These are phyloP conservation scores for Melinaea menophilus DNA, from an alignment of 2,888 invertebrate genomes.

Conservation along the genomic window DNA sequence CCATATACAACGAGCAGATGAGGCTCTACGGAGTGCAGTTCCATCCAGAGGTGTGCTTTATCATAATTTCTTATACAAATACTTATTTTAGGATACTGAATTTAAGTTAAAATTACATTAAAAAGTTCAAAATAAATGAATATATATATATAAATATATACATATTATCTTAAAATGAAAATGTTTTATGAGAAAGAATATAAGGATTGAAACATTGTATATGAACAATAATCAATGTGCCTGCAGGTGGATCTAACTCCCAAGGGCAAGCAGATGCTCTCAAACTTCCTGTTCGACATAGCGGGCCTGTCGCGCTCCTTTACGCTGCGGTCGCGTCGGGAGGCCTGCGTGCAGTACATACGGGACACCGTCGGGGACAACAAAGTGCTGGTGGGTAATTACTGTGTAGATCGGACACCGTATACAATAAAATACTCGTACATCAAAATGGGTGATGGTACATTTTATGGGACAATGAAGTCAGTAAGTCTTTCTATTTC, in stretches of 20 bases:
- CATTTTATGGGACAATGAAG: neutral
- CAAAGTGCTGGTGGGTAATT: constrained; percentile 90
- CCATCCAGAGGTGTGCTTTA: constrained; percentile 90
- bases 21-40: constrained; percentile 98
- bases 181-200: no score
- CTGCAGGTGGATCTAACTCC: constrained; percentile 92
- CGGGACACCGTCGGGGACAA: constrained; percentile 91
- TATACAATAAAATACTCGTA: neutral
- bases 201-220: no score
- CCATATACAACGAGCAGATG: constrained; percentile 93
- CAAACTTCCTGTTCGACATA: constrained; percentile 96
- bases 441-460: neutral
- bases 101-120: no score
- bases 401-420: neutral
- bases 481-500: constrained; percentile 9
- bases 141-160: no score
- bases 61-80: no score
- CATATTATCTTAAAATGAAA: no score
- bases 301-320: constrained; percentile 91
- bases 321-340: constrained; percentile 92
- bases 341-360: constrained; percentile 95
- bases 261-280: constrained; percentile 93
- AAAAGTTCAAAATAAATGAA: no score
- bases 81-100: no score
- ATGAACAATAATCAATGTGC: neutral